These are phyloP conservation scores for Tipula lateralis DNA, from an alignment of 2,888 invertebrate genomes.

Conservation along the genomic window DNA sequence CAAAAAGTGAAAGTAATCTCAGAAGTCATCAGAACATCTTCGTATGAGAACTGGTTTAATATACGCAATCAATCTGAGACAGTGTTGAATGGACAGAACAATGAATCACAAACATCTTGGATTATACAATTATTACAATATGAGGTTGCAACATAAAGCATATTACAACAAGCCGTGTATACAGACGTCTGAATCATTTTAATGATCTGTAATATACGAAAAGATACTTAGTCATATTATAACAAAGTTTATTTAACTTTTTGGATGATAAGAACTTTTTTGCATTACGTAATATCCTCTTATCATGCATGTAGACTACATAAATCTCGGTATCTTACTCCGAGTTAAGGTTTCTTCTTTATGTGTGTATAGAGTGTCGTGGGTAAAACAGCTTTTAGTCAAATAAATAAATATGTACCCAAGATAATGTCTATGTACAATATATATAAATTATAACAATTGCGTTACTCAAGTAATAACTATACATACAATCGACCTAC, in stretches of 20 bases:
- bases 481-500: neutral
- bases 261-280: neutral
- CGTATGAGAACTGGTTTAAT: no score
- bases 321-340: neutral
- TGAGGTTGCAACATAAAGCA: neutral
- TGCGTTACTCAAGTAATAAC: neutral
- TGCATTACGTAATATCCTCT: neutral
- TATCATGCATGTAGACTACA: neutral
- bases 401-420: neutral
- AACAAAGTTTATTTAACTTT: neutral
- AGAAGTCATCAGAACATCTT: no score
- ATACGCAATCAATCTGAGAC: no score
- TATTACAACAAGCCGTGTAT: neutral
- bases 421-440: conserved; percentile 3
- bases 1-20: no score
- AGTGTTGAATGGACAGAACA: no score
- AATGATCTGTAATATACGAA: neutral
- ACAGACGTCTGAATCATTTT: neutral
- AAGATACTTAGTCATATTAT: neutral
- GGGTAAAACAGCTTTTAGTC: conserved; percentile 12
- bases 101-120: no score
- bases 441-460: neutral
- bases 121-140: no score
- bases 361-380: neutral
- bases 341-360: neutral